These are phyloP conservation scores for Bombus terrestris DNA, from an alignment of 1,140 invertebrate species.

Conservation along the genomic window DNA sequence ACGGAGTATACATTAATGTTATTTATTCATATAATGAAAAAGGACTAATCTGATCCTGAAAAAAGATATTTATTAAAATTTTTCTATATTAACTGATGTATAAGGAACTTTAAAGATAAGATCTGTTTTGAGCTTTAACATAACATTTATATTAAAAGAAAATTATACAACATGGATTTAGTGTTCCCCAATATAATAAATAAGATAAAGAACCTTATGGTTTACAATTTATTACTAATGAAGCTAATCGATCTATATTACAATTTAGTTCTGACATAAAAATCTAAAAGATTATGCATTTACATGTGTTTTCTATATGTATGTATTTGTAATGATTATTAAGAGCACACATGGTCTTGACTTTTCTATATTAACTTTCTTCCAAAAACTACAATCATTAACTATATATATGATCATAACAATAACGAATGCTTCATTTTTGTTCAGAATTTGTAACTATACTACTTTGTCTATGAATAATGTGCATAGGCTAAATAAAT, in stretches of 20 bases:
- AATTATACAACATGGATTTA: conserved; percentile 69
- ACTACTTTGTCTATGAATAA: background rate
- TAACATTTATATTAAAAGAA: conserved; percentile 70
- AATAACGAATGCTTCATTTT: background rate
- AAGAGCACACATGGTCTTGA: background rate
- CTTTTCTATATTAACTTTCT: background rate
- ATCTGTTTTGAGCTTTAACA: conserved; percentile 27
- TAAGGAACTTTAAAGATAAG: background rate
- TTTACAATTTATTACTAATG: conserved; percentile 53
- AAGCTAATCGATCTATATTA: conserved; percentile 50
- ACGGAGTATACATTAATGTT: background rate
- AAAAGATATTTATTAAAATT: background rate
- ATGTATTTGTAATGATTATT: background rate
- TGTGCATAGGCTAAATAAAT: background rate
- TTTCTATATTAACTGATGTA: background rate
- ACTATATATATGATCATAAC: background rate
- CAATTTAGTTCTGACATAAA: conserved; percentile 10
- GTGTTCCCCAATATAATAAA: conserved; percentile 65
- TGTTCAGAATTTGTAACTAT: background rate
- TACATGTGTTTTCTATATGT: conserved; percentile 15
- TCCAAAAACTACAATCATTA: background rate
- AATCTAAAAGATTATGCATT: conserved; percentile 1
- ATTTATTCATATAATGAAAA: background rate
- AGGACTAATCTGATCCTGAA: background rate
- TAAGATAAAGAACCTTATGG: conserved; percentile 56